Percentiles rank a stretch among this genome's conserved stretches.
phyloP scores from a whole-genome alignment of 2,113 vertebrate species.

The Megaceryle torquata region DNA sequence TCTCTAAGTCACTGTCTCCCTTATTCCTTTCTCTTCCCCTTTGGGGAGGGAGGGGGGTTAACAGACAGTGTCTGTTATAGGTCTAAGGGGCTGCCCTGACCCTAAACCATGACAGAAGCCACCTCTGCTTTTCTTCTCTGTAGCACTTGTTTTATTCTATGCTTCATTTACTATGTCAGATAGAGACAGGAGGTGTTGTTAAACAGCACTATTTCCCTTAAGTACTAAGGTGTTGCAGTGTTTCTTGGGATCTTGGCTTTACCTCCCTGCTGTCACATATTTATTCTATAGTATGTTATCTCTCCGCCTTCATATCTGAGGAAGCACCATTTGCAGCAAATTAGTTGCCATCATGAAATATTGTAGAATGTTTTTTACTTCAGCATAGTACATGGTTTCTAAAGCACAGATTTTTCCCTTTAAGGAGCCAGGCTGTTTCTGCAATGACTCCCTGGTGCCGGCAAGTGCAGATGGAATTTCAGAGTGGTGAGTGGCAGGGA shows the following conservation, averaged over 20 bases:
- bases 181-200: background rate
- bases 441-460: background rate
- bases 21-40: too few species aligned
- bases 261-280: accelerated
- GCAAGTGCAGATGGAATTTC: accelerated
- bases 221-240: background rate
- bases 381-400: background rate
- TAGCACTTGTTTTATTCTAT: background rate
- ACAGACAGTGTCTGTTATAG: too few species aligned
- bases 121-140: background rate
- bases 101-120: background rate
- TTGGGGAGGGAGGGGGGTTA: too few species aligned
- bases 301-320: background rate
- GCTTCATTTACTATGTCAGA: background rate
- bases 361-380: background rate
- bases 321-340: background rate
- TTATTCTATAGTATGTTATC: background rate
- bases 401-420: background rate
- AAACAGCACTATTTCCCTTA: accelerated
- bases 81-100: too few species aligned
- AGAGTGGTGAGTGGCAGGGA: background rate
- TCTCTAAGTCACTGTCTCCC: too few species aligned
- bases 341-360: background rate
- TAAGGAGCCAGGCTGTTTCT: background rate
- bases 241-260: background rate